phyloP scores from a whole-genome alignment of 2,888 invertebrate species.

The Tenthredo distinguenda region DNA sequence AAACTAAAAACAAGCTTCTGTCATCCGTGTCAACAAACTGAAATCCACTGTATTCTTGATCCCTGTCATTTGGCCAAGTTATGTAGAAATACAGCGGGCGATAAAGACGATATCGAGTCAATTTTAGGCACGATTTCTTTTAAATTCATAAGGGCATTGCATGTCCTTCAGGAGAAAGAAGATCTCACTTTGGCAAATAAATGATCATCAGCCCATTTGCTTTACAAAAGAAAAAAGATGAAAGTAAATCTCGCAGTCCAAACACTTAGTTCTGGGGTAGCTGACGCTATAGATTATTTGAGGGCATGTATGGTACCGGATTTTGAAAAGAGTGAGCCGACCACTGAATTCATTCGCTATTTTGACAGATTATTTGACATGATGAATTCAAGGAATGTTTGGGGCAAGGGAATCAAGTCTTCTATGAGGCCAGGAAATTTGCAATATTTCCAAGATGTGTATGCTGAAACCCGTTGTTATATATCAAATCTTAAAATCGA shows the following conservation, averaged over 20 bases:
- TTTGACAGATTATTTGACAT: slow-evolving; percentile 58
- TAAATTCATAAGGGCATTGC: too few species aligned
- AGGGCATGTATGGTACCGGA: slow-evolving; percentile 30
- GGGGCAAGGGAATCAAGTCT: slow-evolving; percentile 58
- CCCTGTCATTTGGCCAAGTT: too few species aligned
- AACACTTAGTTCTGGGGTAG: slow-evolving; percentile 58
- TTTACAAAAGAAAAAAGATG: slow-evolving; percentile 42
- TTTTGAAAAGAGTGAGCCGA: slow-evolving; percentile 56
- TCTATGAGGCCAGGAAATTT: slow-evolving; percentile 56
- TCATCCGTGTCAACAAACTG: too few species aligned
- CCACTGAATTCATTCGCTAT: slow-evolving; percentile 58
- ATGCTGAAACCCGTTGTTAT: slow-evolving; percentile 47
- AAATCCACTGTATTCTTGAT: too few species aligned
- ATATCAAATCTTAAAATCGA: slow-evolving; percentile 50
- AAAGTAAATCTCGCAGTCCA: too few species aligned
- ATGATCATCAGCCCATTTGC: slow-evolving; percentile 27
- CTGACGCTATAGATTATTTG: slow-evolving; percentile 57
- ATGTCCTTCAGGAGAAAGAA: too few species aligned
- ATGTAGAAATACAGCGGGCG: too few species aligned
- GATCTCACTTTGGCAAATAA: slow-evolving; percentile 37
- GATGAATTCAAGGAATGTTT: slow-evolving; percentile 57
- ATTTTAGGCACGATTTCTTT: too few species aligned
- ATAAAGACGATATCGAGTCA: too few species aligned
- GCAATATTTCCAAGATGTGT: slow-evolving; percentile 51
- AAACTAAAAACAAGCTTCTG: too few species aligned